Evolutionary conservation across 2,113 vertebrate species (phyloP).

Genomic region (Elephas maximus): DNA sequence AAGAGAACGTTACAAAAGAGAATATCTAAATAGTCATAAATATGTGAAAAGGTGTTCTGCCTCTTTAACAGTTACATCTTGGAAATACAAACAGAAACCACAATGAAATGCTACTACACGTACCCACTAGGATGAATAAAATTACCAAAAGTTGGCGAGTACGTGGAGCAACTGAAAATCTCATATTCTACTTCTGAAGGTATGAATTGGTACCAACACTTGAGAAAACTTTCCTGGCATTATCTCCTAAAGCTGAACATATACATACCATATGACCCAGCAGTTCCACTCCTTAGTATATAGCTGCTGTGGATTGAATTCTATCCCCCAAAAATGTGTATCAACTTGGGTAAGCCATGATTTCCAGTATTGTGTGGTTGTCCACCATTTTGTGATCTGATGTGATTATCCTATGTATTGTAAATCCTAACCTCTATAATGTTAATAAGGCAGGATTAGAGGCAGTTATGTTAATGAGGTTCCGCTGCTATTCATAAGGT

Average conservation of each 20-base stretch:
- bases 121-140: neutral
- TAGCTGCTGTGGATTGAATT: no score
- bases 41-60: neutral
- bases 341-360: no score
- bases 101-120: neutral
- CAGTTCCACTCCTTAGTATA: no score
- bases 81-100: slow-evolving; percentile 11
- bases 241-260: neutral
- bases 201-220: neutral
- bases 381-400: no score
- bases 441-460: no score
- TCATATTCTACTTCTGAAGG: neutral
- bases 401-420: no score
- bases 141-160: neutral
- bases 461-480: no score
- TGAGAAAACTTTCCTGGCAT: neutral
- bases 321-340: no score
- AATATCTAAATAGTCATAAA: neutral
- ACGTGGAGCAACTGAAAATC: neutral
- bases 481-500: no score
- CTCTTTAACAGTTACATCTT: neutral
- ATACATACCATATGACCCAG: no score
- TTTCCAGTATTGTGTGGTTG: no score
- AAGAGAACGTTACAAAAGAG: neutral
- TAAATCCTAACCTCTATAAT: no score